phyloP scores from a whole-genome alignment of 2,888 invertebrate species.

The Hanleya hanleyi region DNA sequence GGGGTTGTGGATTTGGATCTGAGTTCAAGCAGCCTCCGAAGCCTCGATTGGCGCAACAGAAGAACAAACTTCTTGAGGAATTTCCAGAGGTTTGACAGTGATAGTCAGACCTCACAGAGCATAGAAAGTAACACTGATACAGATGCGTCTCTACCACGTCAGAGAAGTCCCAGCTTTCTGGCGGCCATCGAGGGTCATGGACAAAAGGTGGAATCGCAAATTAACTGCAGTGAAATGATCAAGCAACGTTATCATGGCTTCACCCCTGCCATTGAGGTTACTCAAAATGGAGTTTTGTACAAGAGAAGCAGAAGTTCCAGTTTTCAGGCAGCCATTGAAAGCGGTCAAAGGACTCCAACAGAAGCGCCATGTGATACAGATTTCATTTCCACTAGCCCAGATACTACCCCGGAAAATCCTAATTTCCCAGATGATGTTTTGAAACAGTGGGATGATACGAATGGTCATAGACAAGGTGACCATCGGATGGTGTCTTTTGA shows the following conservation, averaged over 20 bases:
- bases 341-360: conserved; percentile 35
- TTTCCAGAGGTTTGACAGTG: conserved; percentile 30
- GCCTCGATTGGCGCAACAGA: conserved; percentile 31
- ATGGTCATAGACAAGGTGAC: background rate
- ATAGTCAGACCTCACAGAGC: conserved; percentile 34
- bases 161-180: conserved; percentile 41
- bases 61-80: conserved; percentile 33
- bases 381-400: conserved; percentile 18
- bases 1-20: conserved; percentile 42
- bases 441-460: background rate
- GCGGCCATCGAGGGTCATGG: conserved; percentile 39
- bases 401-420: conserved; percentile 19
- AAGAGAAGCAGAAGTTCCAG: conserved; percentile 44
- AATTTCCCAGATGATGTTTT: conserved; percentile 6
- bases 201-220: background rate
- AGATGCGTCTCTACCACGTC: conserved; percentile 15
- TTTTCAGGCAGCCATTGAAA: conserved; percentile 55
- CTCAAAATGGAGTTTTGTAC: background rate
- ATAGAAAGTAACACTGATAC: conserved; percentile 31
- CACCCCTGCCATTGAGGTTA: background rate
- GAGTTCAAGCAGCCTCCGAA: conserved; percentile 44
- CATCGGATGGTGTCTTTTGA: background rate
- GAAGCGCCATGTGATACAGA: conserved; percentile 19
- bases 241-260: background rate
- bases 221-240: background rate